Evolutionary conservation across 1,140 invertebrate genomes (phyloP).

Genomic region (Scaptomyza montana): DNA sequence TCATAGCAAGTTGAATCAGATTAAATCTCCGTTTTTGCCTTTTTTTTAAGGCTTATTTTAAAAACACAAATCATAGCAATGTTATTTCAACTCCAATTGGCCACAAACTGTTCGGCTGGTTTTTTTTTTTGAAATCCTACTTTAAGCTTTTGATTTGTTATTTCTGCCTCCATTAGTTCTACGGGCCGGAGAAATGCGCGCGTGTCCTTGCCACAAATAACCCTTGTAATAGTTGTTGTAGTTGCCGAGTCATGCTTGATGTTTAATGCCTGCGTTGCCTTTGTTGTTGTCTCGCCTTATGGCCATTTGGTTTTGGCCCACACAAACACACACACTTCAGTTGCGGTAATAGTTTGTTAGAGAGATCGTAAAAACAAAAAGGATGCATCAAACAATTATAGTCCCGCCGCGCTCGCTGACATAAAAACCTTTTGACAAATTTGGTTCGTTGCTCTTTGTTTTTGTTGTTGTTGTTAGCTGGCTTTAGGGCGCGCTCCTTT

Average conservation of each 20-base stretch:
- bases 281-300: slow-evolving; percentile 3
- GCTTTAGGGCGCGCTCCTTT: slow-evolving; percentile 15
- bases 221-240: slow-evolving; percentile 12
- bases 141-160: slow-evolving; percentile 16
- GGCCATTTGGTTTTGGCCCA: slow-evolving; percentile 28
- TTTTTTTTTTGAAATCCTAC: background rate
- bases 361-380: slow-evolving; percentile 65
- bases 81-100: background rate
- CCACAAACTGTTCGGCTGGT: background rate
- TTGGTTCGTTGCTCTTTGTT: slow-evolving; percentile 21
- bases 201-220: slow-evolving; percentile 26
- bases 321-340: slow-evolving; percentile 52
- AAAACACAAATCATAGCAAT: background rate
- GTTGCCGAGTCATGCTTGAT: slow-evolving; percentile 16
- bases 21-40: too few relatives aligned
- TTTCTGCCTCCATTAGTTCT: too few relatives aligned
- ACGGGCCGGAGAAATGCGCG: background rate
- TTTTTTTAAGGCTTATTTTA: background rate
- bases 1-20: too few relatives aligned
- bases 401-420: slow-evolving; percentile 64
- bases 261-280: background rate
- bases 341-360: slow-evolving; percentile 65
- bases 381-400: slow-evolving; percentile 78
- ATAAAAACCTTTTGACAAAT: slow-evolving; percentile 80
- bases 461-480: background rate